A percentile compares a stretch with the other conserved stretches of the same genome.
phyloP scores from a whole-genome alignment of 1,140 invertebrate species.

The Daktulosphaira vitifoliae region DNA sequence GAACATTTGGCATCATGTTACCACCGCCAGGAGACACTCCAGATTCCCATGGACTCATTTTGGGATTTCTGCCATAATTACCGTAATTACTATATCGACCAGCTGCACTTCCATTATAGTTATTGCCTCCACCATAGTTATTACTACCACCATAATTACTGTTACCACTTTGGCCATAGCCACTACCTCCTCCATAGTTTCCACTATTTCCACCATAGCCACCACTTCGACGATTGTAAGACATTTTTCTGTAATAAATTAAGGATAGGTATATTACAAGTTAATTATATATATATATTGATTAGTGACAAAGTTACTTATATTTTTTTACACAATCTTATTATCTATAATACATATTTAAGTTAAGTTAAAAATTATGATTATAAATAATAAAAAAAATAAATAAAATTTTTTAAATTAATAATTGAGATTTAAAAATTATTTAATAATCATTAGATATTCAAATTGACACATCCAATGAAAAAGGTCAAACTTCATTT shows the following conservation, averaged over 20 bases:
- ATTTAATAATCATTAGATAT: too few relatives aligned
- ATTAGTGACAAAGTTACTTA: too few relatives aligned
- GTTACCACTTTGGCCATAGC: slow-evolving; percentile 4
- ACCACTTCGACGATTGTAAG: slow-evolving; percentile 22
- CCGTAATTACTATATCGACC: slow-evolving; percentile 9
- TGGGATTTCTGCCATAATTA: slow-evolving; percentile 15
- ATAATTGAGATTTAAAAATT: too few relatives aligned
- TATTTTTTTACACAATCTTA: too few relatives aligned
- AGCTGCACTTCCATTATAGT: not conserved
- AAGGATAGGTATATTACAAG: not conserved
- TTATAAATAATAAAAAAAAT: too few relatives aligned
- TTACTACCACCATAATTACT: slow-evolving; percentile 1
- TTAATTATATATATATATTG: not conserved
- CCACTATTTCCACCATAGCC: not conserved
- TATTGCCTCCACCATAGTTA: not conserved
- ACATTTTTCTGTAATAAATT: slow-evolving; percentile 21
- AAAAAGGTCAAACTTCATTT: too few relatives aligned
- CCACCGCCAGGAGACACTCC: slow-evolving; percentile 26
- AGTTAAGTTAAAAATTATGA: too few relatives aligned
- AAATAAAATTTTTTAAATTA: too few relatives aligned
- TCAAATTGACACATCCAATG: too few relatives aligned
- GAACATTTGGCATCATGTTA: slow-evolving; percentile 19
- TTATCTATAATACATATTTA: too few relatives aligned
- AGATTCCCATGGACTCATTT: slow-evolving; percentile 27
- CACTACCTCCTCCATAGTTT: slow-evolving; percentile 1